These are phyloP conservation scores for Scytalopus superciliaris DNA, from an alignment of 2,113 vertebrate genomes.

Conservation along the genomic window DNA sequence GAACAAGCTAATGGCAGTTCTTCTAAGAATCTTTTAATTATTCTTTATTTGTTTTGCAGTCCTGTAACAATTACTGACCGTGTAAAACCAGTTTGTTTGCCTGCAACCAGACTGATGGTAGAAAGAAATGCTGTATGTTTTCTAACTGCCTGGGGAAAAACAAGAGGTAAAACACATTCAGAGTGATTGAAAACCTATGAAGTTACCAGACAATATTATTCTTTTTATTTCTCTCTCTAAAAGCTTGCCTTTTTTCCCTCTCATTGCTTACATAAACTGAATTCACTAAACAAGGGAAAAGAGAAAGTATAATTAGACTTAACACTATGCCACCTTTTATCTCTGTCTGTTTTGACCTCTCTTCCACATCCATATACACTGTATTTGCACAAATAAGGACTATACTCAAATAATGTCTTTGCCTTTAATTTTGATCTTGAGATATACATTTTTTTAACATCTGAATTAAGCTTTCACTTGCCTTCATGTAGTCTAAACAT, in stretches of 20 bases:
- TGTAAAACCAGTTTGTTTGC: slow-evolving; percentile 84
- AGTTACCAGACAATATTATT: neutral
- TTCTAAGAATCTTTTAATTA: neutral
- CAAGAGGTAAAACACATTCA: slow-evolving; percentile 72
- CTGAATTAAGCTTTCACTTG: neutral
- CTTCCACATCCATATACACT: neutral
- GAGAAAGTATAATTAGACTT: neutral
- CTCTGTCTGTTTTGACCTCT: neutral
- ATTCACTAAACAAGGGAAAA: neutral
- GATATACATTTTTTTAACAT: neutral
- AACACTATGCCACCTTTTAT: neutral
- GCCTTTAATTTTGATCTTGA: neutral
- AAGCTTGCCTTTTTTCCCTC: neutral
- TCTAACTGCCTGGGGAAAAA: slow-evolving; percentile 90
- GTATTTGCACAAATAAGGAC: neutral
- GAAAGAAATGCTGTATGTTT: slow-evolving; percentile 80
- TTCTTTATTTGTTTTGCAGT: slow-evolving; percentile 68
- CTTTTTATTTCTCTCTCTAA: neutral
- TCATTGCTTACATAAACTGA: neutral
- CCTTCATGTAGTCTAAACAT: neutral
- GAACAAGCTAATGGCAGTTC: neutral
- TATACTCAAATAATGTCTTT: neutral
- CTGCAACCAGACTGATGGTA: slow-evolving; percentile 75
- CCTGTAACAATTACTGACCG: slow-evolving; percentile 80
- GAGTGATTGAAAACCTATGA: neutral